Evolutionary conservation across 2,797 vertebrate species (phyloP).

Genomic region (Trachops cirrhosus): DNA sequence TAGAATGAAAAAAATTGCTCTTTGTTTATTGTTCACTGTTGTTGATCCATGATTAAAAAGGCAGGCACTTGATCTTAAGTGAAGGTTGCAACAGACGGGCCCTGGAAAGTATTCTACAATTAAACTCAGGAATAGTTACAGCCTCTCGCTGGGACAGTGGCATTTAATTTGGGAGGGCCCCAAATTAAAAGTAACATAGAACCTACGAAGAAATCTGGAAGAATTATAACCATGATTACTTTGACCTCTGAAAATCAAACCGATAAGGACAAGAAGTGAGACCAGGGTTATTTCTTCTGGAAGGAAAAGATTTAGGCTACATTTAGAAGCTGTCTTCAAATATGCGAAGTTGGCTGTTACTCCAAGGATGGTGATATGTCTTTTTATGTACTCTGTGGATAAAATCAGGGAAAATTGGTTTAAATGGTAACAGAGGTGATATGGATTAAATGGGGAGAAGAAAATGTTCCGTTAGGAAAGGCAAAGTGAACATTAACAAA

Average conservation of each 20-base stretch:
- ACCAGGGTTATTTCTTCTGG: background rate
- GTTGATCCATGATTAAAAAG: background rate
- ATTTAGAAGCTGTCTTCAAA: background rate
- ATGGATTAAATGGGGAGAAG: background rate
- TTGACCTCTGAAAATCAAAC: background rate
- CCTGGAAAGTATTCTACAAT: background rate
- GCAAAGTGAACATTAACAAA: background rate
- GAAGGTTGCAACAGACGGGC: background rate
- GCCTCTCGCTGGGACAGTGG: background rate
- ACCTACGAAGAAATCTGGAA: background rate
- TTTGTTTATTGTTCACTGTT: background rate
- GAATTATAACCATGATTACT: background rate
- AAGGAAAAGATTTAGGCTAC: background rate
- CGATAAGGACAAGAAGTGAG: background rate
- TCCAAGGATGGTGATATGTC: background rate
- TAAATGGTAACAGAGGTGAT: background rate
- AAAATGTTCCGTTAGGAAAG: background rate
- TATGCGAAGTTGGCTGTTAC: background rate
- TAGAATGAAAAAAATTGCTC: background rate
- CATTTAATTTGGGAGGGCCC: background rate
- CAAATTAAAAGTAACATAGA: background rate
- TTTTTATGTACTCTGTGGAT: background rate
- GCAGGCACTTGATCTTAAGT: background rate
- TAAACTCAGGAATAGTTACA: background rate
- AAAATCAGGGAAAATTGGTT: background rate